Conservation (phyloP, 2,797 vertebrate species). For the Benthosema pterotum region DNA sequence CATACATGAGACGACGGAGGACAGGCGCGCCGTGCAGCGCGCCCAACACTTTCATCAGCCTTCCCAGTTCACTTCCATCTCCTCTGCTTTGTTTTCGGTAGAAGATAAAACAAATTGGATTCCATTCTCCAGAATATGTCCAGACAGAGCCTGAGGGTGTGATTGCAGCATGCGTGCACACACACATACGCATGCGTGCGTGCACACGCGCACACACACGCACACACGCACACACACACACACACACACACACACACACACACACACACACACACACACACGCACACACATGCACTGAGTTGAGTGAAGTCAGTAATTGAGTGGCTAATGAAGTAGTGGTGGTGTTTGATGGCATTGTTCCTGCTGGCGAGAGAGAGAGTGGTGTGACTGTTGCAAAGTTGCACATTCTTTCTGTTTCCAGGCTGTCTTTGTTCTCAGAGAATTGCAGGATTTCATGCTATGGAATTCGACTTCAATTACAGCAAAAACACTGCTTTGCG, state of each 20-base stretch:
- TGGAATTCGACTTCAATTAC: too few relatives aligned
- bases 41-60: slow-evolving; percentile 36
- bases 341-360: slow-evolving; percentile 54
- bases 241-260: slow-evolving; percentile 18
- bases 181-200: neutral
- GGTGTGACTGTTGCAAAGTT: slow-evolving; percentile 38
- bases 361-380: slow-evolving; percentile 36
- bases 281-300: slow-evolving; percentile 16
- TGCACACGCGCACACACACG: neutral
- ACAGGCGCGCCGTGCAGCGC: slow-evolving; percentile 1
- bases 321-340: slow-evolving; percentile 65
- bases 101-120: slow-evolving; percentile 70
- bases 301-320: slow-evolving; percentile 59
- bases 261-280: slow-evolving; percentile 7
- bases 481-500: too few relatives aligned
- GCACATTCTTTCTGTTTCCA: slow-evolving; percentile 56
- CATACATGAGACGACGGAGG: slow-evolving; percentile 21
- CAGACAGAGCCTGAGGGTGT: slow-evolving; percentile 61
- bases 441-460: neutral
- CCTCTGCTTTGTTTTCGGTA: slow-evolving; percentile 38
- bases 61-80: slow-evolving; percentile 4
- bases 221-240: slow-evolving; percentile 1
- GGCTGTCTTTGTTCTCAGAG: slow-evolving; percentile 38
- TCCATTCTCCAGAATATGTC: slow-evolving; percentile 68
- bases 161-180: too few relatives aligned